These are phyloP conservation scores for Pantala flavescens DNA, from an alignment of 1,140 invertebrate species.

Conservation along the genomic window DNA sequence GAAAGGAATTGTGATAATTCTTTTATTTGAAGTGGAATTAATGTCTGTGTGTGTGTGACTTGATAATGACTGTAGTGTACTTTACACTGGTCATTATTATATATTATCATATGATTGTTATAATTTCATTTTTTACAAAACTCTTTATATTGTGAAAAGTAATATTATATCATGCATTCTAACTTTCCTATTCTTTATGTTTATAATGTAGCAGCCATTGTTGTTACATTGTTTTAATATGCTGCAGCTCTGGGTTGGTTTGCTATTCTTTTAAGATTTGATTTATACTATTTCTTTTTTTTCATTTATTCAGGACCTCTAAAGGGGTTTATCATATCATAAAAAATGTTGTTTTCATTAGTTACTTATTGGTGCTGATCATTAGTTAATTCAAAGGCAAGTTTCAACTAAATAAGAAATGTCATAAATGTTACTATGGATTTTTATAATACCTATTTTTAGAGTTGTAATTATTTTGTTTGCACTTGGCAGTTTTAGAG, in stretches of 20 bases:
- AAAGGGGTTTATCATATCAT: background rate
- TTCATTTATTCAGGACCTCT: background rate
- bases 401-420: background rate
- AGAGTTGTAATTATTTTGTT: background rate
- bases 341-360: background rate
- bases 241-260: slow-evolving; percentile 1
- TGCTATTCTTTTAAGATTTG: background rate
- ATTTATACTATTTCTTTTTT: background rate
- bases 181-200: background rate
- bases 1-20: slow-evolving; percentile 13
- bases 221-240: background rate
- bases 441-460: slow-evolving; percentile 8
- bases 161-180: background rate
- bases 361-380: background rate
- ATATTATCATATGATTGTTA: background rate
- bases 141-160: background rate
- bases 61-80: slow-evolving; percentile 8
- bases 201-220: background rate
- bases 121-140: background rate
- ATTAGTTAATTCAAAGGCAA: background rate
- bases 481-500: background rate
- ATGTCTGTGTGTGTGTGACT: slow-evolving; percentile 5
- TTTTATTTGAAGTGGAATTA: slow-evolving; percentile 11
- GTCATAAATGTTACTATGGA: background rate
- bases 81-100: slow-evolving; percentile 11